Evolutionary conservation across 30 jellyfish, hydroid and myxozoan species (phyloP).

Genomic region (Rhopilema esculentum): DNA sequence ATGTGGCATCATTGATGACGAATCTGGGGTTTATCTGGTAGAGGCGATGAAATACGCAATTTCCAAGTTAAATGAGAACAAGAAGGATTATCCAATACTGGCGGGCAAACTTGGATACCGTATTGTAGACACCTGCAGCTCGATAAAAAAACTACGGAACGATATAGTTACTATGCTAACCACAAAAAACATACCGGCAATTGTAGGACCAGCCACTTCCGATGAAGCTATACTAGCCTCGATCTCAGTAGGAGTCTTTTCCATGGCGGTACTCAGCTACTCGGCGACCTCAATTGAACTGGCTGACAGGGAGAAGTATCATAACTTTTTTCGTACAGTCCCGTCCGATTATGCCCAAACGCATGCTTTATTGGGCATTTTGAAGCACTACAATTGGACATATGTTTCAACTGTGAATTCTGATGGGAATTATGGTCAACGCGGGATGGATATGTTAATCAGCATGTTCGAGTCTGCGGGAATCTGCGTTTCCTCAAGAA

Average conservation of each 20-base stretch:
- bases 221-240: conserved; percentile 67
- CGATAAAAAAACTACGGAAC: conserved; percentile 14
- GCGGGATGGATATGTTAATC: conserved; percentile 52
- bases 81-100: not conserved
- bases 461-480: not conserved
- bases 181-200: not conserved
- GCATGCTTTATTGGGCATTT: conserved; percentile 39
- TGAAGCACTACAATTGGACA: conserved; percentile 61
- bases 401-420: conserved; percentile 66
- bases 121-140: conserved; percentile 54
- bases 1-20: conserved; percentile 50
- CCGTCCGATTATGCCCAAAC: conserved; percentile 65
- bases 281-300: conserved; percentile 67
- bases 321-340: conserved; percentile 49
- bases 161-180: not conserved
- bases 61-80: conserved; percentile 1
- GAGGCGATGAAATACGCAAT: conserved; percentile 67
- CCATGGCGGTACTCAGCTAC: conserved; percentile 34
- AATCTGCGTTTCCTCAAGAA: conserved; percentile 58
- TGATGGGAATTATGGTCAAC: conserved; percentile 62
- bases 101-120: conserved; percentile 55
- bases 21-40: conserved; percentile 27
- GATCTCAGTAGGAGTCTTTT: conserved; percentile 45
- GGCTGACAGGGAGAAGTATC: conserved; percentile 45
- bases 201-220: conserved; percentile 69